Evolutionary conservation across 2,113 vertebrate species (phyloP).

Genomic region (Calidris pygmaea): DNA sequence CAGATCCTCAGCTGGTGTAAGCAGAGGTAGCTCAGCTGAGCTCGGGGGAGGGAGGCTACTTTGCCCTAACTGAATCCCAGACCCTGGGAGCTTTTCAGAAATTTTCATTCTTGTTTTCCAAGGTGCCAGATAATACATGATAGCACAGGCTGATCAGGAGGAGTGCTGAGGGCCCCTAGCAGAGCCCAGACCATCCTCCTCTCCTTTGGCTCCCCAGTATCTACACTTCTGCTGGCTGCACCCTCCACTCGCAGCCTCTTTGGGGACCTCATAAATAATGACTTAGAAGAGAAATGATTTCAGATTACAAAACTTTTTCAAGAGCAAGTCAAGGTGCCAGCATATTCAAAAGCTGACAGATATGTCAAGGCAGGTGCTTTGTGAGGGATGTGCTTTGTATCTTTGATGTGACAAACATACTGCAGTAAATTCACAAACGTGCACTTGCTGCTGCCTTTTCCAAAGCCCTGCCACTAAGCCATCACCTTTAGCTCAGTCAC

Average conservation of each 20-base stretch:
- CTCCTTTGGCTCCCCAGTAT: not conserved
- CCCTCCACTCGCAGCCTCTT: not conserved
- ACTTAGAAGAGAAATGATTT: not conserved
- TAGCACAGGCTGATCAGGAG: not conserved
- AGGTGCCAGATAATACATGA: not conserved
- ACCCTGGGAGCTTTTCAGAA: not conserved
- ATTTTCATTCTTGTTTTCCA: not conserved
- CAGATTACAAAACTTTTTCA: conserved; percentile 32
- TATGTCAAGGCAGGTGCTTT: not conserved
- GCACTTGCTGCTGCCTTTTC: not conserved
- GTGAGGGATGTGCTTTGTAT: not conserved
- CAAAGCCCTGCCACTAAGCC: not conserved
- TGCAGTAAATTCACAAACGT: not conserved
- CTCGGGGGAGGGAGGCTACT: not conserved
- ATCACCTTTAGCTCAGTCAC: not conserved
- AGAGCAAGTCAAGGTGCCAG: conserved; percentile 47
- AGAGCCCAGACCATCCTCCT: not conserved
- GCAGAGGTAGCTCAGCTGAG: not conserved
- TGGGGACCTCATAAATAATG: not conserved
- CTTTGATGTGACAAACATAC: not conserved
- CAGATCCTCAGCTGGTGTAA: not conserved
- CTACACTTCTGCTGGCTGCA: not conserved
- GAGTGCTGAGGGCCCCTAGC: fast-evolving
- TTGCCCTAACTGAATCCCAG: not conserved
- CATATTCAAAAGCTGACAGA: not conserved